Evolutionary conservation across 1,140 invertebrate species (phyloP).

Genomic region (Chymomyza costata): DNA sequence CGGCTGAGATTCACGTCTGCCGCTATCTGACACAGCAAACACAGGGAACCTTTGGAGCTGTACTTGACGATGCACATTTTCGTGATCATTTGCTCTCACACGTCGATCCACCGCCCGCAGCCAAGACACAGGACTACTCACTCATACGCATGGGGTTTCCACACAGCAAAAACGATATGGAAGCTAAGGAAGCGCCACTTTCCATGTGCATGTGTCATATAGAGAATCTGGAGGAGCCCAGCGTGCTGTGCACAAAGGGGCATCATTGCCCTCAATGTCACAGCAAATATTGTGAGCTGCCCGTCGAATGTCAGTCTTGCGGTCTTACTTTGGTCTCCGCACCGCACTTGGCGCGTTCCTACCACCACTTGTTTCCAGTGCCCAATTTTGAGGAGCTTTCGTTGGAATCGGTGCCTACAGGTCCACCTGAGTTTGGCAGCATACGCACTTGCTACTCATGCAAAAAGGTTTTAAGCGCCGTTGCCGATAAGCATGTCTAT

Average conservation of each 20-base stretch:
- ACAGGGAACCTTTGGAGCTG: slow-evolving; percentile 61
- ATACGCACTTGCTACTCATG: slow-evolving; percentile 81
- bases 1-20: slow-evolving; percentile 96
- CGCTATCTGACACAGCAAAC: slow-evolving; percentile 89
- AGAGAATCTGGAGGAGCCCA: slow-evolving; percentile 82
- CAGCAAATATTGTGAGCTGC: slow-evolving; percentile 98
- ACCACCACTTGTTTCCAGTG: slow-evolving; percentile 97
- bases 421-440: slow-evolving; percentile 37
- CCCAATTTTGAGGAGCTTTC: slow-evolving; percentile 86
- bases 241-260: slow-evolving; percentile 83
- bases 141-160: slow-evolving; percentile 96
- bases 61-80: slow-evolving; percentile 94
- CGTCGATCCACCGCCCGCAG: slow-evolving; percentile 91
- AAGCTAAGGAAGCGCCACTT: slow-evolving; percentile 81
- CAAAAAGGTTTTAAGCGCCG: slow-evolving; percentile 80
- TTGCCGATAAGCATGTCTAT: slow-evolving; percentile 85
- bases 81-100: slow-evolving; percentile 86
- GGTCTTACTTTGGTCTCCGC: slow-evolving; percentile 97
- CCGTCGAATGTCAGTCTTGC: slow-evolving; percentile 96
- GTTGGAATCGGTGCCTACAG: slow-evolving; percentile 76
- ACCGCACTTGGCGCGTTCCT: slow-evolving; percentile 96
- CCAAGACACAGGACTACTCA: slow-evolving; percentile 86
- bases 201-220: slow-evolving; percentile 93
- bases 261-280: slow-evolving; percentile 98
- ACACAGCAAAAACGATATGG: slow-evolving; percentile 77